Evolutionary conservation across 2,888 invertebrate genomes (phyloP).

Genomic region (Cosmopolites sordidus): DNA sequence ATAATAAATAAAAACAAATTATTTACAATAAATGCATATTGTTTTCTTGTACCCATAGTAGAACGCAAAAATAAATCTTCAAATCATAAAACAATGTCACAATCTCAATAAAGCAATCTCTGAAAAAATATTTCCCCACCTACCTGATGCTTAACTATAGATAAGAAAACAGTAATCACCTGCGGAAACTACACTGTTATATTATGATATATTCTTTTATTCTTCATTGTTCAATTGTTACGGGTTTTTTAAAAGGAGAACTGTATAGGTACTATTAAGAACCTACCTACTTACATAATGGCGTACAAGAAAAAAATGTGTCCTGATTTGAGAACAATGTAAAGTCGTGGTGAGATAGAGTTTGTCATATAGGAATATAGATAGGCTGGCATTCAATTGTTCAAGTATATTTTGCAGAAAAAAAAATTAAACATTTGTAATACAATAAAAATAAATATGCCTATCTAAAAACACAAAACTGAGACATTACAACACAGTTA

Average conservation of each 20-base stretch:
- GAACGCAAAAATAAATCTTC: too few species aligned
- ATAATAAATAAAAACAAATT: too few species aligned
- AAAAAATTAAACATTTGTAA: too few species aligned
- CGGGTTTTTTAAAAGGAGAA: conserved; percentile 5
- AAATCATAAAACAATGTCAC: too few species aligned
- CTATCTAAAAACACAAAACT: too few species aligned
- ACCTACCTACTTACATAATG: conserved; percentile 19
- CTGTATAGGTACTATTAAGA: conserved; percentile 13
- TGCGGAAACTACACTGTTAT: conserved; percentile 17
- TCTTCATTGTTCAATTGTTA: conserved; percentile 28
- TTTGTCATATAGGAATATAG: not conserved
- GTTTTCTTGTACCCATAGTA: too few species aligned
- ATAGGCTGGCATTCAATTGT: too few species aligned
- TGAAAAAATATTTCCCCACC: conserved; percentile 11
- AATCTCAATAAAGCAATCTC: conserved; percentile 8
- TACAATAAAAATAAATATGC: too few species aligned
- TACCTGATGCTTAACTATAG: conserved; percentile 20
- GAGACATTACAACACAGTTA: too few species aligned
- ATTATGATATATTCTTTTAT: conserved; percentile 23
- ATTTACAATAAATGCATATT: too few species aligned
- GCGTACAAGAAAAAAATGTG: not conserved
- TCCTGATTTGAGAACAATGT: not conserved
- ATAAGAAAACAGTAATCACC: conserved; percentile 22
- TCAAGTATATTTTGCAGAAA: too few species aligned
- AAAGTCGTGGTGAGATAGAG: not conserved